Conservation (phyloP, 2,888 invertebrate species). For the Campopleginae sp. region DNA sequence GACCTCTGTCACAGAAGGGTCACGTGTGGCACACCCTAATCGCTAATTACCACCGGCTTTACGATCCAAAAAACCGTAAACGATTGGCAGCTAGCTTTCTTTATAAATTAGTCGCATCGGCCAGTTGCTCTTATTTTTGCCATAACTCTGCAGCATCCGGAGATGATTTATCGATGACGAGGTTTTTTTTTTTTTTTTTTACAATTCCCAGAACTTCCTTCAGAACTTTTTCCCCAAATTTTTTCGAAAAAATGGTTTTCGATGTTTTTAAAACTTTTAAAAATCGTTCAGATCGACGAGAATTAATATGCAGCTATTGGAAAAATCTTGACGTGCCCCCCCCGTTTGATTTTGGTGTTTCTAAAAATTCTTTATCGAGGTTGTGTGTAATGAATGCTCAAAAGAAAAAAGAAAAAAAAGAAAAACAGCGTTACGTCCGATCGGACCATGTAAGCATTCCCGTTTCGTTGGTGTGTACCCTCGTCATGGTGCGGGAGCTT, state of each 20-base stretch:
- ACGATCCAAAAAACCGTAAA: slow-evolving; percentile 3
- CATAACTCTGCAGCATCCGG: too few relatives aligned
- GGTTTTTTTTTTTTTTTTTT: neutral
- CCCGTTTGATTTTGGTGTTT: neutral
- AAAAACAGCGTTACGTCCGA: neutral
- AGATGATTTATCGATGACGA: neutral
- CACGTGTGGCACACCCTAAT: slow-evolving; percentile 46
- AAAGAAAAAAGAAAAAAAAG: neutral
- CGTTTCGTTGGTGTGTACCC: slow-evolving; percentile 80
- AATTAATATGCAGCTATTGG: neutral
- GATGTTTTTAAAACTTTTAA: neutral
- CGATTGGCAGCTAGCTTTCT: slow-evolving; percentile 21
- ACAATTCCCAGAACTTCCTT: neutral
- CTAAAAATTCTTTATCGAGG: slow-evolving; percentile 19
- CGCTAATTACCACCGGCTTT: slow-evolving; percentile 25
- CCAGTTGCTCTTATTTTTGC: neutral
- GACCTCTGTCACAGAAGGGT: slow-evolving; percentile 33
- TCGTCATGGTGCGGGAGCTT: slow-evolving; percentile 81
- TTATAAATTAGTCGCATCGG: slow-evolving; percentile 68
- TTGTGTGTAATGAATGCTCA: neutral
- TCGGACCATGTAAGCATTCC: slow-evolving; percentile 67
- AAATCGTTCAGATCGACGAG: neutral
- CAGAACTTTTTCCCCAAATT: neutral
- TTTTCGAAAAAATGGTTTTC: neutral
- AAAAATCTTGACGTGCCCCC: neutral